Conservation (phyloP, 1,140 invertebrate species). For the Apis laboriosa region DNA sequence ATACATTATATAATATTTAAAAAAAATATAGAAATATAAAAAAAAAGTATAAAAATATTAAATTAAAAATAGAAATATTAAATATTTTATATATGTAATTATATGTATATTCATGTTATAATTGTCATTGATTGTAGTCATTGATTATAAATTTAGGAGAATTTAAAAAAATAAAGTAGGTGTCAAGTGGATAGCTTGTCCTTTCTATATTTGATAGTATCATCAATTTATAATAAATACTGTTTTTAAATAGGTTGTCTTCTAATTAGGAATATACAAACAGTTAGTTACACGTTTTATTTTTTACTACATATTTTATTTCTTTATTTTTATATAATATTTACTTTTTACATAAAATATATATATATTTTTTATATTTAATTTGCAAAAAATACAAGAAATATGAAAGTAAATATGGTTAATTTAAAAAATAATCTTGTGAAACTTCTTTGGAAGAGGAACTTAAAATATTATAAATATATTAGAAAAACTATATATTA, state of each 20-base stretch:
- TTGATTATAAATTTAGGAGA: slow-evolving; percentile 30
- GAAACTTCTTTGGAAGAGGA: neutral
- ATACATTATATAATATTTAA: neutral
- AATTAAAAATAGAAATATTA: neutral
- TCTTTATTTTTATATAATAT: neutral
- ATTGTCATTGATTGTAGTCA: neutral
- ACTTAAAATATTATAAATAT: neutral
- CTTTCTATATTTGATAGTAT: slow-evolving; percentile 46
- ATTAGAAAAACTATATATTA: slow-evolving; percentile 8
- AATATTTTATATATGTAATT: too few species aligned
- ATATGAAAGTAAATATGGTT: neutral
- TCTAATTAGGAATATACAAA: neutral
- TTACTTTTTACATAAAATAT: slow-evolving; percentile 1
- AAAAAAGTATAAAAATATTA: neutral
- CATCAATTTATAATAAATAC: slow-evolving; percentile 22
- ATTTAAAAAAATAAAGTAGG: slow-evolving; percentile 32
- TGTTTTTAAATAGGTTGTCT: neutral
- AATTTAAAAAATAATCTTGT: neutral
- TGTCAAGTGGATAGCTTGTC: slow-evolving; percentile 36
- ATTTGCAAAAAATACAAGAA: neutral
- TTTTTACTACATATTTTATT: neutral
- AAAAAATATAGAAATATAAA: neutral
- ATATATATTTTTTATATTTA: neutral
- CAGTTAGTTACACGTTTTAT: slow-evolving; percentile 2
- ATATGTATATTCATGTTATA: neutral